Percentiles rank a stretch among this genome's conserved stretches.
These are phyloP conservation scores for Drosophila rubida DNA, from an alignment of 2,888 invertebrate genomes.

Conservation along the genomic window DNA sequence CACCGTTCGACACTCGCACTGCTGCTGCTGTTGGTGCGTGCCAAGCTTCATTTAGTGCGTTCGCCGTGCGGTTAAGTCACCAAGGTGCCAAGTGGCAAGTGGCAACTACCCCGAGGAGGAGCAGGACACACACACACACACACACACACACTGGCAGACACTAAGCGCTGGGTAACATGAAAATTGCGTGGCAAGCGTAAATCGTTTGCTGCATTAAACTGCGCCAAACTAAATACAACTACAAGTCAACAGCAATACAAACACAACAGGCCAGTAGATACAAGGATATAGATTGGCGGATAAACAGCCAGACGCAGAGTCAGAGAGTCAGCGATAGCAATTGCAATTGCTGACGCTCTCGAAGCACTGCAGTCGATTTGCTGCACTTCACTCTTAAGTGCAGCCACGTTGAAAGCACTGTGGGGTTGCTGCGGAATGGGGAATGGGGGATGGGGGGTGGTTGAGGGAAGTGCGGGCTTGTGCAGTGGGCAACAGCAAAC, in stretches of 20 bases:
- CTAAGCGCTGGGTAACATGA: slow-evolving; percentile 47
- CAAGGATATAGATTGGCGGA: not conserved
- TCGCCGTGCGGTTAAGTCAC: slow-evolving; percentile 64
- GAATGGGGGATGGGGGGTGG: not conserved
- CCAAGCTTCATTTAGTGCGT: slow-evolving; percentile 74
- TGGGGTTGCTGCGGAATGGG: not conserved
- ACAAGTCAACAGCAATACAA: slow-evolving; percentile 8
- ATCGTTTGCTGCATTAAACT: slow-evolving; percentile 38
- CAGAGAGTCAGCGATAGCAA: not conserved
- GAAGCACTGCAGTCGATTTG: slow-evolving; percentile 11
- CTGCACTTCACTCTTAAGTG: slow-evolving; percentile 1
- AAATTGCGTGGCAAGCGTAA: slow-evolving; percentile 75
- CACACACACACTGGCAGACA: not conserved
- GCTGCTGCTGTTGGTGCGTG: slow-evolving; percentile 63
- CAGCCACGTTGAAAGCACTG: not conserved
- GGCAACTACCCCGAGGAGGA: slow-evolving; percentile 2
- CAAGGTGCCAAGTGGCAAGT: slow-evolving; percentile 58
- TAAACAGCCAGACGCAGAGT: too few species aligned
- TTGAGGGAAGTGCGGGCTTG: not conserved
- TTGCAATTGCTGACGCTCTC: not conserved
- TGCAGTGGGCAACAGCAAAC: not conserved
- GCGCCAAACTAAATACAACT: slow-evolving; percentile 4
- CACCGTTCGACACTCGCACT: slow-evolving; percentile 46
- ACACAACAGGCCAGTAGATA: slow-evolving; percentile 12
- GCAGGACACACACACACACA: not conserved